Evolutionary conservation across 2,797 vertebrate species (phyloP).

Genomic region (Ataeniobius toweri): DNA sequence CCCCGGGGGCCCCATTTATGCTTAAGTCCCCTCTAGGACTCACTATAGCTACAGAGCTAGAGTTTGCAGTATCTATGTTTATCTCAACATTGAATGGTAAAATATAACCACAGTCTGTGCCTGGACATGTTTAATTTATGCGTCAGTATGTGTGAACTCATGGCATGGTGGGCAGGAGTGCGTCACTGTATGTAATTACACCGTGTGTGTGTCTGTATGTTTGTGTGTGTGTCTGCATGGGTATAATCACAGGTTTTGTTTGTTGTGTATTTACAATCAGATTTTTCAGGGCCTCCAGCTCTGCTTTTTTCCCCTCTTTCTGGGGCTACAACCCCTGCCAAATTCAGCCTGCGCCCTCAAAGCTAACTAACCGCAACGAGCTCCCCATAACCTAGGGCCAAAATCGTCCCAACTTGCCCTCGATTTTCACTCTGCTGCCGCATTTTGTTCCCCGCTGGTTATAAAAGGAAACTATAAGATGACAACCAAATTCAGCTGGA

Average conservation of each 20-base stretch:
- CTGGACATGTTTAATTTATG: conserved; percentile 58
- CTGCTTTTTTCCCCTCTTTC: conserved; percentile 49
- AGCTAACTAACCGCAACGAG: conserved; percentile 65
- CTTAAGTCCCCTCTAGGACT: conserved; percentile 38
- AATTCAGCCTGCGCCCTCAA: conserved; percentile 57
- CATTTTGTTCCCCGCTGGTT: conserved; percentile 43
- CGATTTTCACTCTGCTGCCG: conserved; percentile 60
- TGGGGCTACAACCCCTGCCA: conserved; percentile 63
- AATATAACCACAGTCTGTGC: conserved; percentile 50
- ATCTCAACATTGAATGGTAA: conserved; percentile 41
- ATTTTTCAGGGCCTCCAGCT: conserved; percentile 51
- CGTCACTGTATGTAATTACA: conserved; percentile 72
- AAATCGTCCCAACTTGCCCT: conserved; percentile 67
- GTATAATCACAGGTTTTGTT: conserved; percentile 69
- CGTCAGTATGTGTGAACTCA: conserved; percentile 52
- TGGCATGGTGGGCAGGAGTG: conserved; percentile 46
- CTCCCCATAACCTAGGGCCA: conserved; percentile 62
- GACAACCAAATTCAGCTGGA: conserved; percentile 49
- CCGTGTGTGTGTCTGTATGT: conserved; percentile 19
- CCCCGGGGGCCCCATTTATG: conserved; percentile 47
- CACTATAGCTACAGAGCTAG: conserved; percentile 32
- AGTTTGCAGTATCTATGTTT: conserved; percentile 51
- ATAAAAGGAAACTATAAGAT: conserved; percentile 60
- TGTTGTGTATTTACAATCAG: conserved; percentile 42
- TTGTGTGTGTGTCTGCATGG: conserved; percentile 34